Evolutionary conservation across 2,888 invertebrate genomes (phyloP).

Genomic region (Baccha elongata): DNA sequence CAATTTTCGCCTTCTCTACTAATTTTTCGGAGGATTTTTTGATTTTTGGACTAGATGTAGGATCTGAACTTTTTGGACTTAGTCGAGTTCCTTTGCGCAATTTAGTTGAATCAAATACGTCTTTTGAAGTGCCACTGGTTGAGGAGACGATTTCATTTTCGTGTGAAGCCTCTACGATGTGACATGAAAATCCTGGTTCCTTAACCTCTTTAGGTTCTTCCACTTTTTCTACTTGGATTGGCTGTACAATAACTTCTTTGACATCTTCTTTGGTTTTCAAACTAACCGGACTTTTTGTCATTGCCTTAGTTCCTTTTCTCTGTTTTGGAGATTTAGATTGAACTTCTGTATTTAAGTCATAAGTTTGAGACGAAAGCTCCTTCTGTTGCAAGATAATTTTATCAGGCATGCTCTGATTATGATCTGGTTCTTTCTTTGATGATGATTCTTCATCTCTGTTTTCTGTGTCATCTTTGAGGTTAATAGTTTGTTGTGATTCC

Average conservation of each 20-base stretch:
- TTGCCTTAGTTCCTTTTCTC: neutral
- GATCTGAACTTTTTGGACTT: neutral
- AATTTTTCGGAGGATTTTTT: neutral
- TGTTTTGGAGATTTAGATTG: neutral
- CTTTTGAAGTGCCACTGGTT: neutral
- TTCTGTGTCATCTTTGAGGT: neutral
- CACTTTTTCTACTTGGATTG: neutral
- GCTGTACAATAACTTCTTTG: no score
- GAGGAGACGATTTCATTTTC: neutral
- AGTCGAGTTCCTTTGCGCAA: neutral
- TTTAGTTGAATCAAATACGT: neutral
- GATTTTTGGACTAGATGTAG: neutral
- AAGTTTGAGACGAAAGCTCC: neutral
- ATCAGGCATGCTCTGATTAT: no score
- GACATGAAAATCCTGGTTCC: neutral
- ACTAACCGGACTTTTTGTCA: neutral
- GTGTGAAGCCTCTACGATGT: neutral
- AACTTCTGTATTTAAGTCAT: neutral
- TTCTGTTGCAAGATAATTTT: neutral
- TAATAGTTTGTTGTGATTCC: neutral
- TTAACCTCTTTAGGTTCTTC: neutral
- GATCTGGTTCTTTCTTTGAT: neutral
- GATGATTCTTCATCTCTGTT: neutral
- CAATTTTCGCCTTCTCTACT: neutral
- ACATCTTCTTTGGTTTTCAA: neutral